phyloP scores from a whole-genome alignment of 1,140 invertebrate genomes.

The Trachelipus rathkii region DNA sequence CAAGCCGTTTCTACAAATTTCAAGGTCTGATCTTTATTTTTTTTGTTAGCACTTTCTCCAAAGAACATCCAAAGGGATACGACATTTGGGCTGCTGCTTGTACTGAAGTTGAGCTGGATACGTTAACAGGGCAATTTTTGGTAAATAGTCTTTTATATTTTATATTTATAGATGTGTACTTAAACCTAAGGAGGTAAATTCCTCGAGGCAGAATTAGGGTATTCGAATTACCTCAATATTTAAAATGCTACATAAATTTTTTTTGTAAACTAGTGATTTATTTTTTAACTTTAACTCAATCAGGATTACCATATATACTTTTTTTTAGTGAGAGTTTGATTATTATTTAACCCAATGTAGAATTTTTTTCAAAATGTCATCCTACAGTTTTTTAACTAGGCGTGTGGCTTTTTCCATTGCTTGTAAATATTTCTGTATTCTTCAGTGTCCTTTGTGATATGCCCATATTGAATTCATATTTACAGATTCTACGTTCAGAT shows the following conservation, averaged over 20 bases:
- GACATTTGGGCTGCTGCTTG: constrained; percentile 60
- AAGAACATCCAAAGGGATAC: constrained; percentile 51
- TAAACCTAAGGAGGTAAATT: background rate
- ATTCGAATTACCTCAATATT: no score
- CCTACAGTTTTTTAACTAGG: no score
- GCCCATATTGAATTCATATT: background rate
- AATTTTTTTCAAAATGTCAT: background rate
- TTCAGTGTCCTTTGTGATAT: no score
- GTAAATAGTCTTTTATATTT: constrained; percentile 18
- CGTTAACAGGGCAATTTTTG: constrained; percentile 63
- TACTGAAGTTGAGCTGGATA: constrained; percentile 68
- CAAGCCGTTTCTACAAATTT: no score
- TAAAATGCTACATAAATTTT: background rate
- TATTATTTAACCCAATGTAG: constrained; percentile 49
- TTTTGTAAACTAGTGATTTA: no score
- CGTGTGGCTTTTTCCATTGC: background rate
- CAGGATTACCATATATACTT: no score
- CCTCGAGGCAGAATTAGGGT: background rate
- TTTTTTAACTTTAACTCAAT: no score
- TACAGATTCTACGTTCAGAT: constrained; percentile 59
- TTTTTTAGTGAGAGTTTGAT: no score
- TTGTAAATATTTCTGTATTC: background rate
- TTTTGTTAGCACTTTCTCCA: constrained; percentile 14
- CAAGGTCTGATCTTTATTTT: no score
- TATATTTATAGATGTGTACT: background rate